These are phyloP conservation scores for Zhuqinia jingwanae DNA, from an alignment of 2,888 invertebrate species.

Conservation along the genomic window DNA sequence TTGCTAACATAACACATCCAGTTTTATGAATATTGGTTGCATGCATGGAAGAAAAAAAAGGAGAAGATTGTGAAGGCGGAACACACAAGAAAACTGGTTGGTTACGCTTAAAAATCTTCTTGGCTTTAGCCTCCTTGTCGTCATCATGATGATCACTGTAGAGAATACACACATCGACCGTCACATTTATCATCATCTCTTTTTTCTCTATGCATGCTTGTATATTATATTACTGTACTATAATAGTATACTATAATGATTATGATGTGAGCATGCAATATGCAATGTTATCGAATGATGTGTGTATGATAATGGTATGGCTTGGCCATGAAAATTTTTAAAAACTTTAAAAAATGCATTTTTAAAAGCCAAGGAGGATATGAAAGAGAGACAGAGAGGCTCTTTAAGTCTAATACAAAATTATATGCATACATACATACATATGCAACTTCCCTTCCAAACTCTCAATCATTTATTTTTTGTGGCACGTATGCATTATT, in stretches of 20 bases:
- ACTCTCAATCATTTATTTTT: constrained; percentile 29
- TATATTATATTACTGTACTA: not conserved
- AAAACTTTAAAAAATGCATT: constrained; percentile 28
- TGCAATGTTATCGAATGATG: not conserved
- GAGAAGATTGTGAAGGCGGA: constrained; percentile 8
- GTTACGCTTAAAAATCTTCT: constrained; percentile 32
- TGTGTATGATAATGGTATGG: constrained; percentile 16
- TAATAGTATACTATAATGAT: not conserved
- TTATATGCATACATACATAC: not conserved
- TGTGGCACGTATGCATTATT: not conserved
- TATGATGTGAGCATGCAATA: not conserved
- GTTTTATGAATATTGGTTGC: constrained; percentile 7
- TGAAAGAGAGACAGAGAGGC: constrained; percentile 5
- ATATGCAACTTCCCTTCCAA: not conserved
- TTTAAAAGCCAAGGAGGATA: constrained; percentile 25
- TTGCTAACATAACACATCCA: not conserved
- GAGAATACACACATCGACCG: not conserved
- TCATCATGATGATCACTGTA: constrained; percentile 15
- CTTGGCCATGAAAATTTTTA: constrained; percentile 45
- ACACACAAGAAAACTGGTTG: constrained; percentile 43
- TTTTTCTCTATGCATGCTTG: not conserved
- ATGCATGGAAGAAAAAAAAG: constrained; percentile 23
- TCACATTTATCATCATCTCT: constrained; percentile 41
- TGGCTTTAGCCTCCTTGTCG: not conserved
- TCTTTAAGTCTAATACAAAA: not conserved